These are phyloP conservation scores for Struthidea cinerea DNA, from an alignment of 2,113 vertebrate species.

Conservation along the genomic window DNA sequence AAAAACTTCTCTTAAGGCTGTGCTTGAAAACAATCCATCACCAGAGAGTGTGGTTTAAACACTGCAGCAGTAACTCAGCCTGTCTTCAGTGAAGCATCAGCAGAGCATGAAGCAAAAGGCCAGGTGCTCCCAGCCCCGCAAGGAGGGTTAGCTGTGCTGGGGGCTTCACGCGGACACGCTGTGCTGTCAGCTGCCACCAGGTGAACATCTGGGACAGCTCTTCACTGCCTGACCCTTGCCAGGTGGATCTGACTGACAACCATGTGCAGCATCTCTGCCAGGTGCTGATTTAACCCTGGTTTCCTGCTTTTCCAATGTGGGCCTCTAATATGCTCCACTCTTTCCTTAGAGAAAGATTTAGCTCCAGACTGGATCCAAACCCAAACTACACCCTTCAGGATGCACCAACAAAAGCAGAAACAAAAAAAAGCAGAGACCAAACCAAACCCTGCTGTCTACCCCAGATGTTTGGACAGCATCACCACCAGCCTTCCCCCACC, in stretches of 20 bases:
- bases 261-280: fast-evolving
- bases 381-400: background rate
- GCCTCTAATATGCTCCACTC: background rate
- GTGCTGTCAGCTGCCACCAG: background rate
- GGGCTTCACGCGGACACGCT: background rate
- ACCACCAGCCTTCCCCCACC: background rate
- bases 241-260: background rate
- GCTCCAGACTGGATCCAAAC: background rate
- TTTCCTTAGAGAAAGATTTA: background rate
- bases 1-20: background rate
- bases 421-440: background rate
- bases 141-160: background rate
- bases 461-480: background rate
- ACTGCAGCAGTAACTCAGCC: background rate
- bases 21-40: background rate
- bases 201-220: background rate
- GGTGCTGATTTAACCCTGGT: background rate
- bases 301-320: background rate
- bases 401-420: background rate
- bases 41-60: background rate
- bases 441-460: background rate
- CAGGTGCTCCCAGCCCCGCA: fast-evolving
- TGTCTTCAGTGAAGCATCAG: background rate
- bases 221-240: background rate
- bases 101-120: background rate